Conservation (phyloP, 2,113 vertebrate genomes). For the Fulmarus glacialis region DNA sequence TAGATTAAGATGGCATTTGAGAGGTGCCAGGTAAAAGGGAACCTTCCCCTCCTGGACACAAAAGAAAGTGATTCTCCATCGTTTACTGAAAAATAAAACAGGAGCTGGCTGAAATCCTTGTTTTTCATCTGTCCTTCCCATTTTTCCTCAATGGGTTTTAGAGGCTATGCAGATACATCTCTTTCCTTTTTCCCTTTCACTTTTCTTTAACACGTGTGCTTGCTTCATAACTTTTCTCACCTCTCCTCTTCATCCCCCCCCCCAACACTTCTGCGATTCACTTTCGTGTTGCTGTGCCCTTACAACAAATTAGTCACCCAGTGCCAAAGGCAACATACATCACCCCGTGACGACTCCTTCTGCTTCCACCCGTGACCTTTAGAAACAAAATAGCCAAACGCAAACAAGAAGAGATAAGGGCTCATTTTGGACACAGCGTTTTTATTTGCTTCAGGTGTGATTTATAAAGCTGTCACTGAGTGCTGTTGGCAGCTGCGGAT, state of each 20-base stretch:
- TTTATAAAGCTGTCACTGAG: neutral
- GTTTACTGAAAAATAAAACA: fast-evolving
- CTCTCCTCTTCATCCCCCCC: neutral
- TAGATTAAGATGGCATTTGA: neutral
- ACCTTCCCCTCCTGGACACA: neutral
- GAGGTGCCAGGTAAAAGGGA: neutral
- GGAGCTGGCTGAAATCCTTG: neutral
- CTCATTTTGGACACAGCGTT: neutral
- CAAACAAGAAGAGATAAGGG: constrained; percentile 45
- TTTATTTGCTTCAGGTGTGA: constrained; percentile 46
- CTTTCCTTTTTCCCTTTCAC: neutral
- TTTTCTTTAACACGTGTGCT: neutral
- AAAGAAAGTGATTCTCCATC: neutral
- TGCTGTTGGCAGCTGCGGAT: neutral
- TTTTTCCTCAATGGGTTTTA: neutral
- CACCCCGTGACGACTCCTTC: neutral
- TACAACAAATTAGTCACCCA: neutral
- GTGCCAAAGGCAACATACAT: constrained; percentile 16
- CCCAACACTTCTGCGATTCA: neutral
- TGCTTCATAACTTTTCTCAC: neutral
- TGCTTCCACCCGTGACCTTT: constrained; percentile 36
- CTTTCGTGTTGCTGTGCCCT: neutral
- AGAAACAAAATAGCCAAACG: neutral
- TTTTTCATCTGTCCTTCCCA: neutral
- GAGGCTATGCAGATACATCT: neutral